Evolutionary conservation across 2,888 invertebrate genomes (phyloP).

Genomic region (Scaeva pyrastri): DNA sequence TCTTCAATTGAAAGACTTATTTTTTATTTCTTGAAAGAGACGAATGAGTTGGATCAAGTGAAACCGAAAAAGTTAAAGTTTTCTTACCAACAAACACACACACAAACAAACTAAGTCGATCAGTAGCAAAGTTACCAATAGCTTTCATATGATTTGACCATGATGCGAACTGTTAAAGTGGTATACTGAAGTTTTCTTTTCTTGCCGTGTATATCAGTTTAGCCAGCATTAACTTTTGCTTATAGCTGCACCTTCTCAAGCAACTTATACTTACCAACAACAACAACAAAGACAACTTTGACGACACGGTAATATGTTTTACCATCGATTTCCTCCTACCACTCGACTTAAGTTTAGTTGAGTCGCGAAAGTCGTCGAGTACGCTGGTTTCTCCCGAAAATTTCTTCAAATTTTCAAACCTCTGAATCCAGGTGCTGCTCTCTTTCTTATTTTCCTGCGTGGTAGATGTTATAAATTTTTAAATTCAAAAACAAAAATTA

Average conservation of each 20-base stretch:
- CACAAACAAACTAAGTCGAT: conserved; percentile 24
- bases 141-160: conserved; percentile 58
- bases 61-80: conserved; percentile 52
- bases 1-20: neutral
- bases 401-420: conserved; percentile 28
- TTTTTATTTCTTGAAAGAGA: conserved; percentile 8
- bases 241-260: conserved; percentile 50
- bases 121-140: conserved; percentile 43
- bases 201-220: conserved; percentile 52
- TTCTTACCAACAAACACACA: conserved; percentile 46
- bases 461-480: conserved; percentile 61
- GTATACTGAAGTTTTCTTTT: conserved; percentile 66
- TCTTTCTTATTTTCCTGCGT: conserved; percentile 74
- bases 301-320: conserved; percentile 64
- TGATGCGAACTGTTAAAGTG: neutral
- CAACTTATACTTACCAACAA: conserved; percentile 32
- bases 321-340: conserved; percentile 79
- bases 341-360: conserved; percentile 80
- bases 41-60: conserved; percentile 12
- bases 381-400: conserved; percentile 78
- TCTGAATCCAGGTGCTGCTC: conserved; percentile 78
- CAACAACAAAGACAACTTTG: conserved; percentile 38
- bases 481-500: neutral
- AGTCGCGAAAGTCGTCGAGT: conserved; percentile 84
- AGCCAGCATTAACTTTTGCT: conserved; percentile 47